Percentiles rank a stretch among this genome's conserved stretches.
Conservation (phyloP, 2,888 invertebrate genomes). For the Meganola albula region DNA sequence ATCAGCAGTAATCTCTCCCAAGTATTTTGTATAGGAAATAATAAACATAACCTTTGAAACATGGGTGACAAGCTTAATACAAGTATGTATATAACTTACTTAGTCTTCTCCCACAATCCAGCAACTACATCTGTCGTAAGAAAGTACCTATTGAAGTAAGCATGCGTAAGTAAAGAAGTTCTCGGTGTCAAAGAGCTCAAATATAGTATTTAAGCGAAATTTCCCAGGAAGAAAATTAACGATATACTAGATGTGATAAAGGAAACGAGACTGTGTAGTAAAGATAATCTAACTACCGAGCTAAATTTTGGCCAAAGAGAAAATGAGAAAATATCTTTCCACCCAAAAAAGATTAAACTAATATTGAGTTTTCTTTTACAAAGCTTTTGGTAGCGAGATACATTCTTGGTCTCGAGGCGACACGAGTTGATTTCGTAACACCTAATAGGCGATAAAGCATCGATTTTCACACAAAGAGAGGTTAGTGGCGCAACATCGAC, state of each 20-base stretch:
- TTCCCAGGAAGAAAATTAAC: too few relatives aligned
- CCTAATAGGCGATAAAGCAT: constrained; percentile 52
- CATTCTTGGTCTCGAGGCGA: constrained; percentile 30
- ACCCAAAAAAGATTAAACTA: constrained; percentile 2
- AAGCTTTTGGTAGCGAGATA: constrained; percentile 35
- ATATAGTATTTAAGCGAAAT: too few relatives aligned
- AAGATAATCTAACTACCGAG: background rate
- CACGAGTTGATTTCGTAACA: constrained; percentile 46
- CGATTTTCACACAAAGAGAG: constrained; percentile 55
- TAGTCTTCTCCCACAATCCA: too few relatives aligned
- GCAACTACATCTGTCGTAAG: background rate
- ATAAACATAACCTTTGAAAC: too few relatives aligned
- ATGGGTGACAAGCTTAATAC: too few relatives aligned
- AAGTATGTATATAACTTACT: too few relatives aligned
- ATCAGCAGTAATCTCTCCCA: too few relatives aligned
- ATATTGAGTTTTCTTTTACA: constrained; percentile 29
- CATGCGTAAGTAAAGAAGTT: too few relatives aligned
- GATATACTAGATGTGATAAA: too few relatives aligned
- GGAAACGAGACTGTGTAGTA: too few relatives aligned
- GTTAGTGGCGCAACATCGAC: constrained; percentile 51
- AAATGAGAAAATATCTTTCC: background rate
- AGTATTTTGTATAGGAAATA: too few relatives aligned
- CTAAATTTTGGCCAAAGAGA: background rate
- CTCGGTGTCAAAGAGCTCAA: too few relatives aligned
- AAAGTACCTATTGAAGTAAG: background rate